Conservation (phyloP, 2,113 vertebrate species). For the Penelope pileata region DNA sequence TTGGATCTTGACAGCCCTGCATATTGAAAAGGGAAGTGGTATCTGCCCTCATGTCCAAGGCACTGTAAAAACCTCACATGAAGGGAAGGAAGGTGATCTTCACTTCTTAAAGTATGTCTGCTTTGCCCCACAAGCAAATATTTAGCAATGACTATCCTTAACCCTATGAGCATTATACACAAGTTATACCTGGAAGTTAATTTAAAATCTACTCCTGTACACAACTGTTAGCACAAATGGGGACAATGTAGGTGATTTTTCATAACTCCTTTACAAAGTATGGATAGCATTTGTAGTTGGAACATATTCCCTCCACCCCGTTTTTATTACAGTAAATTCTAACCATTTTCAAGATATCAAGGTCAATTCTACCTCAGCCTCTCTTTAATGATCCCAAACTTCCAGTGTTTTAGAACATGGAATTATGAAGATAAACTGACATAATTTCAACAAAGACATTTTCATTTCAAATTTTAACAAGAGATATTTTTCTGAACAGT, state of each 20-base stretch:
- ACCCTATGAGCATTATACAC: neutral
- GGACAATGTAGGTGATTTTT: neutral
- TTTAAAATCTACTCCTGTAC: neutral
- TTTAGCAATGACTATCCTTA: neutral
- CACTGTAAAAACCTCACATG: fast-evolving
- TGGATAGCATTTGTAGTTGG: neutral
- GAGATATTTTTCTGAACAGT: neutral
- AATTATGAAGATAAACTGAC: neutral
- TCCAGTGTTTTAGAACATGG: neutral
- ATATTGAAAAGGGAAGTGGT: neutral
- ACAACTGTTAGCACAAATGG: neutral
- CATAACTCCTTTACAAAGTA: neutral
- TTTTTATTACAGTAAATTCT: neutral
- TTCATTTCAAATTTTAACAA: neutral
- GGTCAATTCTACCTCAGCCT: neutral
- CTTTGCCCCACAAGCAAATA: neutral
- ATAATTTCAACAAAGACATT: neutral
- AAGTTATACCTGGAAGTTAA: neutral
- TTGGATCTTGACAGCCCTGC: neutral
- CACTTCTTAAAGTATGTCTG: neutral
- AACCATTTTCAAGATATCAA: neutral
- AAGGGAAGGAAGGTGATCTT: neutral
- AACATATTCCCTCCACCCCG: fast-evolving
- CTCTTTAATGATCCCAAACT: neutral
- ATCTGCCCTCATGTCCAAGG: too few species aligned